Evolutionary conservation across 2,113 vertebrate species (phyloP), one percentile per base, ranked within the genome.

Genomic region (Gila orcuttii): DNA sequence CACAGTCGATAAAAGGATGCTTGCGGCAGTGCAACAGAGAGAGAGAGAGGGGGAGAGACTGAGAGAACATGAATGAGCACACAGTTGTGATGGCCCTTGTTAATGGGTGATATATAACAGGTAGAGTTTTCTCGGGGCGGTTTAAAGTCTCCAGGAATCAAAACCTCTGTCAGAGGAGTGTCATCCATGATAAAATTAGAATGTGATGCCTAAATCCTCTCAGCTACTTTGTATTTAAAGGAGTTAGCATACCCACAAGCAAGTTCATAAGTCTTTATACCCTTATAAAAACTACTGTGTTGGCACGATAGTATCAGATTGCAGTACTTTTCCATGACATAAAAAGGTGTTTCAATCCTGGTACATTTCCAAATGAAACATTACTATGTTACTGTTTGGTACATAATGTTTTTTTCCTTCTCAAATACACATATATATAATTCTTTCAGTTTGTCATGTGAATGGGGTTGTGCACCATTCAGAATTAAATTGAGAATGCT

Each of bases 1-100:
- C 50, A 47, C 28, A 66, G 68, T 80, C 66, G 77, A 86, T 80
- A 82, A 82, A 82, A n/a, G 79, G 79, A 68, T 66, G 79, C 45
- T 68, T 82, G 79, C 62, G 28, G 79, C 79, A 12, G 50, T 57
- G 50, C 64, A 84, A 47, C 23, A 57, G 66, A 69, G n/a, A 69
- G 36, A 19, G n/a, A 69, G 36, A 19, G 47, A 28, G n/a, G 28
- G 47, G 25, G 15, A 25, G 84, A 21, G 76, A 69, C 39, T 31
- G 62, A 33, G 74, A 77, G 31, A 68, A 19, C 47, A 73, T 28
- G 50, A 79, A 79, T 39, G 76, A 79, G 59, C 1, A 4, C 47
- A 33, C 83, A 77, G 74, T 47, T 78, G 80, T 21, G 78, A 71
- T 36, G 55, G 47, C 76, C 77, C 47, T 68, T 47, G 52, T 62